These are phyloP conservation scores for Drosophila subquinaria DNA, from an alignment of 2,888 invertebrate species.

Conservation along the genomic window DNA sequence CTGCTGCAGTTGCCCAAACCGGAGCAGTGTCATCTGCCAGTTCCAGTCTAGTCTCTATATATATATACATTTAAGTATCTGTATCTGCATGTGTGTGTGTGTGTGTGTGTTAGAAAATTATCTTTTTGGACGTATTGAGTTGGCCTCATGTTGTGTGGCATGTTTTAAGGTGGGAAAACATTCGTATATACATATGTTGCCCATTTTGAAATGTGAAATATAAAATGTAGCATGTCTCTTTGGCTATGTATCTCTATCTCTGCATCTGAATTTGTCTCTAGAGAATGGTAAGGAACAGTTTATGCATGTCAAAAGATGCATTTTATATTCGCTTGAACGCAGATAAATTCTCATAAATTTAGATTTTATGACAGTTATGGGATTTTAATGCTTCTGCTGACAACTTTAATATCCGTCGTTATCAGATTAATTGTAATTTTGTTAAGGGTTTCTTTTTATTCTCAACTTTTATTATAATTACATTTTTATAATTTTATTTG, in stretches of 20 bases:
- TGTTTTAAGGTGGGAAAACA: conserved; percentile 64
- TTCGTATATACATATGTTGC: conserved; percentile 33
- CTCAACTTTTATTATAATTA: no score
- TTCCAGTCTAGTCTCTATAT: conserved; percentile 36
- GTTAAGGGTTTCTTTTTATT: no score
- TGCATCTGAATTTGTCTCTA: background rate
- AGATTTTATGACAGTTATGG: background rate
- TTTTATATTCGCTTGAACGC: background rate
- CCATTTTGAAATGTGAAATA: conserved; percentile 14
- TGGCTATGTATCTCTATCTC: background rate
- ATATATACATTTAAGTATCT: conserved; percentile 14
- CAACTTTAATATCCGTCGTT: no score
- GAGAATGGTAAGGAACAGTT: background rate
- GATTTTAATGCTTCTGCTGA: background rate
- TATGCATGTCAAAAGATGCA: conserved; percentile 4
- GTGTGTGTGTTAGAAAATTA: conserved; percentile 57
- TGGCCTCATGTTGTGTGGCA: conserved; percentile 65
- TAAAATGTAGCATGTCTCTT: conserved; percentile 6
- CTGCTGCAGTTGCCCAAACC: conserved; percentile 60
- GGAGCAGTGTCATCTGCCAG: conserved; percentile 74
- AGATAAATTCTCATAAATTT: background rate
- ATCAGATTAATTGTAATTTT: no score
- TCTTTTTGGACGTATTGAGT: conserved; percentile 45
- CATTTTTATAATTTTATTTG: no score
- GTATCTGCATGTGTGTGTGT: conserved; percentile 36